These are phyloP conservation scores for Criorhina ranunculi DNA, from an alignment of 2,888 invertebrate species.

Conservation along the genomic window DNA sequence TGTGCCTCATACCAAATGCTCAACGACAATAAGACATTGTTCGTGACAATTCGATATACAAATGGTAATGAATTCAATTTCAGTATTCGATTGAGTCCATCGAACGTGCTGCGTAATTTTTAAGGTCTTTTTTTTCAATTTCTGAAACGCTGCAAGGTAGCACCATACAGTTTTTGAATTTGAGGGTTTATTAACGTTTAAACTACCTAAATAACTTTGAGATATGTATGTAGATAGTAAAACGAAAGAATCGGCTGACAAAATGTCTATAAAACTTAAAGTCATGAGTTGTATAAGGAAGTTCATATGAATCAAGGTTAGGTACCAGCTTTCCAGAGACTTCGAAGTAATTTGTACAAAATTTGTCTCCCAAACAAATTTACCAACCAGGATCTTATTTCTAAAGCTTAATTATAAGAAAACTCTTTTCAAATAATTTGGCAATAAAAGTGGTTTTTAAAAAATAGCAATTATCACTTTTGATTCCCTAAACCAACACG, in stretches of 20 bases:
- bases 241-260: too few species aligned
- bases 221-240: too few species aligned
- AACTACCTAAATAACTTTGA: too few species aligned
- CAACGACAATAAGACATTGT: constrained; percentile 23
- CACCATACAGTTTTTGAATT: background rate
- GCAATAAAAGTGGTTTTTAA: background rate
- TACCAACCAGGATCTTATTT: too few species aligned
- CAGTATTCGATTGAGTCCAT: constrained; percentile 36
- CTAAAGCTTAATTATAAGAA: too few species aligned
- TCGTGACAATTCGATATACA: constrained; percentile 48
- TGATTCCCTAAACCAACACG: constrained; percentile 6
- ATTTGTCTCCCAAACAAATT: too few species aligned
- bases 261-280: too few species aligned
- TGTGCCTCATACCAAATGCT: constrained; percentile 30
- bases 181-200: background rate
- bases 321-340: too few species aligned
- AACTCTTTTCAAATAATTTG: too few species aligned
- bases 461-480: background rate
- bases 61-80: constrained; percentile 32
- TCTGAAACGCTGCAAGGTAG: constrained; percentile 7
- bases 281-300: too few species aligned
- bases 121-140: background rate
- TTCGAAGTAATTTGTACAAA: too few species aligned
- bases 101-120: constrained; percentile 48
- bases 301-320: too few species aligned